Evolutionary conservation across 2,888 invertebrate genomes (phyloP).

Genomic region (Brachypalpus laphriformis): DNA sequence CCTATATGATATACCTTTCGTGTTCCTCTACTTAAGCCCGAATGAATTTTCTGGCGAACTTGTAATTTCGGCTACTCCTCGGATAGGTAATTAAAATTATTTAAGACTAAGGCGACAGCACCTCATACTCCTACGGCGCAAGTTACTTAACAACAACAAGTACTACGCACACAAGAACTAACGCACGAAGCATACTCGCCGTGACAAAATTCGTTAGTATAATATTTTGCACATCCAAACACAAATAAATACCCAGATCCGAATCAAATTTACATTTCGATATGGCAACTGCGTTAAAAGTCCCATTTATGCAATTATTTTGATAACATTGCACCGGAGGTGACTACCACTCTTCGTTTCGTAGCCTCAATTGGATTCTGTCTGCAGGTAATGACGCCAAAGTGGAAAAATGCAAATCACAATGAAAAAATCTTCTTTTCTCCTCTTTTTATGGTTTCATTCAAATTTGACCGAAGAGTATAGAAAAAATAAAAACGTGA

Average conservation of each 20-base stretch:
- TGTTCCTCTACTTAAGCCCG: no score
- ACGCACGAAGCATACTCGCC: no score
- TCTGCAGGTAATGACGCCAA: constrained; percentile 16
- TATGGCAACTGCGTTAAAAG: constrained; percentile 27
- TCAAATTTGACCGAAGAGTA: constrained; percentile 11
- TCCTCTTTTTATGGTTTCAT: constrained; percentile 8
- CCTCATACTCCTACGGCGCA: no score
- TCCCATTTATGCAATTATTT: constrained; percentile 29
- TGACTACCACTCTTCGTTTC: background rate
- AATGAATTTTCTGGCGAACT: no score
- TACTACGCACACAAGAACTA: no score
- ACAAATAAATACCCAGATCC: background rate
- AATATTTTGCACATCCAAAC: background rate
- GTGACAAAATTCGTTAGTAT: background rate
- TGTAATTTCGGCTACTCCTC: no score
- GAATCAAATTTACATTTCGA: constrained; percentile 15
- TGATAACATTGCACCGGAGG: constrained; percentile 12
- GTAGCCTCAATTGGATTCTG: background rate
- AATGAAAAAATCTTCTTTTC: constrained; percentile 3
- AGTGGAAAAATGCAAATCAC: constrained; percentile 30
- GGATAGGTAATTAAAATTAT: no score
- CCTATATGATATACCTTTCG: no score
- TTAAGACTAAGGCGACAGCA: no score
- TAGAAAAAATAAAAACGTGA: background rate
- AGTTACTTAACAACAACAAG: no score